phyloP scores from a whole-genome alignment of 1,140 invertebrate species.

The Galleria mellonella region DNA sequence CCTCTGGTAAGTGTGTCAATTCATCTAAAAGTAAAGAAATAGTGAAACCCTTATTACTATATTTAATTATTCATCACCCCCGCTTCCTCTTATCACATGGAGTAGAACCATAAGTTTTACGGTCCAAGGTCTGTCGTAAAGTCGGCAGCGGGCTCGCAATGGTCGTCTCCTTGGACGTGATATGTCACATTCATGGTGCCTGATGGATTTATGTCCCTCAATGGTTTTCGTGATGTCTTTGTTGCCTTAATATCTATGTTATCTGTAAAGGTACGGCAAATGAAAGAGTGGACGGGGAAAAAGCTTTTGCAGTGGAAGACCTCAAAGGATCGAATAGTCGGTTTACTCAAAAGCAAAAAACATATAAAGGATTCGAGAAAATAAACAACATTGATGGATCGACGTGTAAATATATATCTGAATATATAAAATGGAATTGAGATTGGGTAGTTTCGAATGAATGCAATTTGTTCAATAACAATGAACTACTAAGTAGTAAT shows the following conservation, averaged over 20 bases:
- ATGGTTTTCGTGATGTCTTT: constrained; percentile 40
- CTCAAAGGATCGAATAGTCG: too few relatives aligned
- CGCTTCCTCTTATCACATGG: constrained; percentile 6
- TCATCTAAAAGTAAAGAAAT: too few relatives aligned
- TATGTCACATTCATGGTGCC: constrained; percentile 31
- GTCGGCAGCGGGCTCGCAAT: constrained; percentile 25
- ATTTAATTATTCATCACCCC: background rate
- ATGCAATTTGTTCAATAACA: too few relatives aligned
- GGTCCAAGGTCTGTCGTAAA: constrained; percentile 45
- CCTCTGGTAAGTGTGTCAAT: too few relatives aligned
- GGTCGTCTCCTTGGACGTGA: constrained; percentile 40
- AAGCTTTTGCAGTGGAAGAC: background rate
- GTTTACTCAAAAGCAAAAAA: background rate
- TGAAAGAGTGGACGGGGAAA: background rate
- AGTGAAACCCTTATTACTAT: too few relatives aligned
- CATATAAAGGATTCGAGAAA: too few relatives aligned
- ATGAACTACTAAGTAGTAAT: too few relatives aligned
- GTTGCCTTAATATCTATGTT: constrained; percentile 10
- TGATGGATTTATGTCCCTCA: constrained; percentile 40
- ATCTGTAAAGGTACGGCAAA: constrained; percentile 1
- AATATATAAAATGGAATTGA: too few relatives aligned
- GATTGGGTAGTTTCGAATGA: too few relatives aligned
- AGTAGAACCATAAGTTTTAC: constrained; percentile 36
- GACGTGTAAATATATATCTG: too few relatives aligned
- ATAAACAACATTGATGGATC: too few relatives aligned